Evolutionary conservation across 2,888 invertebrate species (phyloP).

Genomic region (Spisula subtruncata): DNA sequence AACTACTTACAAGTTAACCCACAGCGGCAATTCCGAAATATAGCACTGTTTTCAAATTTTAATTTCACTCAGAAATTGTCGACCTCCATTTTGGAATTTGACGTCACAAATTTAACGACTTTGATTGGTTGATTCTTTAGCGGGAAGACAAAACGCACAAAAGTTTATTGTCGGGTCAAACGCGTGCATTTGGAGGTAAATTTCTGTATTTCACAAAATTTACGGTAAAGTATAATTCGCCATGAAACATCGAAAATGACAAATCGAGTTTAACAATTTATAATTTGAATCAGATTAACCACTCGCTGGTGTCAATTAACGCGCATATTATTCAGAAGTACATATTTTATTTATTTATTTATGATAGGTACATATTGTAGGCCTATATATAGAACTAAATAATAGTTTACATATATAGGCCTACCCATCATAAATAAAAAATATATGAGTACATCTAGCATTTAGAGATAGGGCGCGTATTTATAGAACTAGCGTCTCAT

Average conservation of each 20-base stretch:
- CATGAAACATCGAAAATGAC: not conserved
- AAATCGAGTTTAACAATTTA: no score
- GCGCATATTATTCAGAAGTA: no score
- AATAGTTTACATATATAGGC: no score
- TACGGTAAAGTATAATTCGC: not conserved
- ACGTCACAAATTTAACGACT: slow-evolving; percentile 64
- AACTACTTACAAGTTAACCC: slow-evolving; percentile 24
- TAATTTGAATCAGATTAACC: no score
- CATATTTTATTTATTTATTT: no score
- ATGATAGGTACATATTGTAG: no score
- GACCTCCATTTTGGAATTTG: slow-evolving; percentile 72
- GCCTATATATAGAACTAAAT: no score
- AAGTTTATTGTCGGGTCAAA: slow-evolving; percentile 41
- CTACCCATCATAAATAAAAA: no score
- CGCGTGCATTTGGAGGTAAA: slow-evolving; percentile 12
- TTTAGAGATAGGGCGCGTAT: no score
- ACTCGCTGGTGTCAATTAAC: no score
- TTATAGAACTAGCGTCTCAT: no score
- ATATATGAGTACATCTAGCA: no score
- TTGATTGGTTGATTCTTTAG: slow-evolving; percentile 60
- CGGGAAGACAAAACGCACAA: slow-evolving; percentile 53
- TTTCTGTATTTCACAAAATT: slow-evolving; percentile 16
- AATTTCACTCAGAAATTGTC: slow-evolving; percentile 61
- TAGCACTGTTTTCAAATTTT: slow-evolving; percentile 46
- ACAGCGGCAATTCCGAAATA: slow-evolving; percentile 42